Evolutionary conservation across 2,888 invertebrate species (phyloP).

Genomic region (Andricus quercusramuli): DNA sequence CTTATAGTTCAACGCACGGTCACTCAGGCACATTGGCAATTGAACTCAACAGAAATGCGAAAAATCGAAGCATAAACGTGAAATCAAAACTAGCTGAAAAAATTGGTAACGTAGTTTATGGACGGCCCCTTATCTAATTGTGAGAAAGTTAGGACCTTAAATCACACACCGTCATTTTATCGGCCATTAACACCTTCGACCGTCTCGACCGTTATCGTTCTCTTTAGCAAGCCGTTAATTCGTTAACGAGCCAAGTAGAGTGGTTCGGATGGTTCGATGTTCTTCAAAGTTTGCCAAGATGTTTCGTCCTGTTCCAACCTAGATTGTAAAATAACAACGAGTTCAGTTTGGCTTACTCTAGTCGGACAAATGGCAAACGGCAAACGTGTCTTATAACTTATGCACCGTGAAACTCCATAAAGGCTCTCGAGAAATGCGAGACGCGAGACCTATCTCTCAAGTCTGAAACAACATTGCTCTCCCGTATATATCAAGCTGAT

Average conservation of each 20-base stretch:
- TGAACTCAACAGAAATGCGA: too few species aligned
- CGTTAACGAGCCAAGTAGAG: constrained; percentile 50
- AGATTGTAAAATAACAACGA: constrained; percentile 16
- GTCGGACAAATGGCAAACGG: constrained; percentile 12
- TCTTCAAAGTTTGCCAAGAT: constrained; percentile 29
- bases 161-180: constrained; percentile 46
- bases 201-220: constrained; percentile 52
- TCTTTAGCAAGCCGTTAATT: constrained; percentile 54
- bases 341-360: constrained; percentile 21
- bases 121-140: background rate
- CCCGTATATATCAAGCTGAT: constrained; percentile 50
- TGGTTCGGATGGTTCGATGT: constrained; percentile 9
- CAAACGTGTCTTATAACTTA: constrained; percentile 2
- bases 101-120: too few species aligned
- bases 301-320: constrained; percentile 5
- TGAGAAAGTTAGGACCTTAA: constrained; percentile 19
- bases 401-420: constrained; percentile 39
- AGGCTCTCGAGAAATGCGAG: constrained; percentile 44
- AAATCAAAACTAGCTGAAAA: too few species aligned
- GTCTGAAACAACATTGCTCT: constrained; percentile 46
- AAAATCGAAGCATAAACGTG: too few species aligned
- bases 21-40: too few species aligned
- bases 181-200: constrained; percentile 49
- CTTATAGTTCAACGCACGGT: too few species aligned
- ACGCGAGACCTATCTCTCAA: constrained; percentile 48